Percentiles rank a stretch among this genome's conserved stretches.
Conservation (phyloP, 2,888 invertebrate species). For the Rhamnusium bicolor region DNA sequence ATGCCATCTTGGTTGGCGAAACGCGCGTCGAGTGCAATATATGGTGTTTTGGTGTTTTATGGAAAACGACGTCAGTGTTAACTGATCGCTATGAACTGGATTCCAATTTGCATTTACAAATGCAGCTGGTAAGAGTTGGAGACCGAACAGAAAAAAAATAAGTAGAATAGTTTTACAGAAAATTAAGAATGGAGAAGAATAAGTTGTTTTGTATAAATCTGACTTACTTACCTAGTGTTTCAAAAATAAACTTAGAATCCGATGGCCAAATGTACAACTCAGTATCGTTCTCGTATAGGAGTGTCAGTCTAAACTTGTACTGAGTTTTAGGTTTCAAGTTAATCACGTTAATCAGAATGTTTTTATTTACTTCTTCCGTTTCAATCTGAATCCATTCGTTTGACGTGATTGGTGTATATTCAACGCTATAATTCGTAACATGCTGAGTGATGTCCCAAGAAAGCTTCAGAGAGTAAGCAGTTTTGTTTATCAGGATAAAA, state of each 20-base stretch:
- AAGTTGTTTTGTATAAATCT: background rate
- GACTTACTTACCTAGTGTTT: conserved; percentile 83
- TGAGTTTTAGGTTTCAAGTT: conserved; percentile 82
- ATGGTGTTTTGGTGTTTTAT: no score
- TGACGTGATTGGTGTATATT: conserved; percentile 72
- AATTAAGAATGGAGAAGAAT: no score
- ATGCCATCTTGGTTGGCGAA: no score
- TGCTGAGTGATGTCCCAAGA: conserved; percentile 79
- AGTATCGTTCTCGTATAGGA: conserved; percentile 76
- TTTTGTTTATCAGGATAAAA: conserved; percentile 74
- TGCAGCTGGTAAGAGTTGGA: no score
- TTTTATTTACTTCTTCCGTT: conserved; percentile 46
- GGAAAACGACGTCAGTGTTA: no score
- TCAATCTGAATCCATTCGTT: conserved; percentile 69
- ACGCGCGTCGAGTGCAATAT: no score
- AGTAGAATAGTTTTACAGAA: no score
- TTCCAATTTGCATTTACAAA: no score
- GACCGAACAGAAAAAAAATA: no score
- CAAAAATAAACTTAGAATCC: conserved; percentile 81
- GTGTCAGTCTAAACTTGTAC: conserved; percentile 83
- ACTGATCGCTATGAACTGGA: no score
- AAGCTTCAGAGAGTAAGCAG: conserved; percentile 77
- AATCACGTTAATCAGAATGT: conserved; percentile 63
- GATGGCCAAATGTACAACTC: conserved; percentile 82
- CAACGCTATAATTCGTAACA: conserved; percentile 69